Base-by-base conservation (phyloP, 2,797 vertebrate genomes). In the Tangara arthus region DNA sequence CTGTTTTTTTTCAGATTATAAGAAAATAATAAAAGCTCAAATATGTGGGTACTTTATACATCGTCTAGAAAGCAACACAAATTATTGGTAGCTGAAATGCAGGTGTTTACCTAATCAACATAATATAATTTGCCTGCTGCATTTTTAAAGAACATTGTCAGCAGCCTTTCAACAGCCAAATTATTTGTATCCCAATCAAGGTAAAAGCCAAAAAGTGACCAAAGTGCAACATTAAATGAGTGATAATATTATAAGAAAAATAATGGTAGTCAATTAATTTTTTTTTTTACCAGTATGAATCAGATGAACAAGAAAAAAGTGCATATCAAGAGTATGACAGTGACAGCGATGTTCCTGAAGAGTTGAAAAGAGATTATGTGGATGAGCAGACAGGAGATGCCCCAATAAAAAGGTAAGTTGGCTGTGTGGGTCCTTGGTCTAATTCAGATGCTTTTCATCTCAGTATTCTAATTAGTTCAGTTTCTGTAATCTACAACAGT, bases 271-370 rank as follows among this genome's bases (percentile, higher is more conserved):
- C 6, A 34, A 12, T 42, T 42, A 19, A 18, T 30, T 50, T 37
- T 37, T 52, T 59, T 68, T 70, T 52, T 70, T 34, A 82, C 49
- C 87, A 99, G 99, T 99, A 99, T 61, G 99, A 99, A 93, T 99
- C 99, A 2, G 99, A 99, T n/a, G 99, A 99, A 95, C 98, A 99
- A 96, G 99, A 99, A 94, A 99, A 99, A 97, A 98, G 98, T 22
- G 99, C 99, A 2, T 99, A 99, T 96, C 99, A 99, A 95, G 99
- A 99, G 35, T 99, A 99, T 32, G 99, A 99, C 97, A 99, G 99
- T 1, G 99, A 99, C 97, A 99, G 99, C 12, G 99, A 99, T 16
- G 99, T 99, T 79, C 98, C 99, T 0, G 99, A 99, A 70, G 99
- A 99, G 80, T 97, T 99, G 39, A 99, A 99, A 96, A 99, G 99